Conservation (phyloP, 2,888 invertebrate genomes). For the Orchestes rusci region DNA sequence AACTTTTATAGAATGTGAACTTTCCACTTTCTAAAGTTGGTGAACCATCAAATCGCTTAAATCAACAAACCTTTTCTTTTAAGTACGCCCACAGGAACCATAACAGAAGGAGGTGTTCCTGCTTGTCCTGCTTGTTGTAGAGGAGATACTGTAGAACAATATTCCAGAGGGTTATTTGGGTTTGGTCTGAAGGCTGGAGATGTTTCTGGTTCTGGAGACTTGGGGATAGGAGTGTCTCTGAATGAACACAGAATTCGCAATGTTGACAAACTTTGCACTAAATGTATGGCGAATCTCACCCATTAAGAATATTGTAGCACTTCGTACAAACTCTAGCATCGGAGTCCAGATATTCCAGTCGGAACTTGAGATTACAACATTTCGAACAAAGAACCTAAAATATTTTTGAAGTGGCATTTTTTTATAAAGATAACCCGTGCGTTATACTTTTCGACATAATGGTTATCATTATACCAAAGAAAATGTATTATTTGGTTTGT, state of each 20-base stretch:
- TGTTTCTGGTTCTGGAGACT: slow-evolving; percentile 33
- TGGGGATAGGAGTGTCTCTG: slow-evolving; percentile 23
- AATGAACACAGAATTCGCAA: too few relatives aligned
- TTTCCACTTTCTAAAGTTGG: too few relatives aligned
- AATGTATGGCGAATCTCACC: too few relatives aligned
- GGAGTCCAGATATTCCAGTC: slow-evolving; percentile 65
- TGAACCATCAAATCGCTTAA: neutral
- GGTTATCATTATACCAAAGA: too few relatives aligned
- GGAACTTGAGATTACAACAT: slow-evolving; percentile 67
- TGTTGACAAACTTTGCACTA: too few relatives aligned
- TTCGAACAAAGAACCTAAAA: slow-evolving; percentile 67
- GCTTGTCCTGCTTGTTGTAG: slow-evolving; percentile 57
- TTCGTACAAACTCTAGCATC: slow-evolving; percentile 72
- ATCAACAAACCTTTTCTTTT: slow-evolving; percentile 54
- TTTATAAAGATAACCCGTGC: neutral
- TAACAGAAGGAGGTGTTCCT: slow-evolving; percentile 58
- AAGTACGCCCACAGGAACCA: slow-evolving; percentile 78
- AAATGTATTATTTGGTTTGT: too few relatives aligned
- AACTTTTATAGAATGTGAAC: too few relatives aligned
- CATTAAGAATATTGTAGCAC: slow-evolving; percentile 54
- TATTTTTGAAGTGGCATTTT: neutral
- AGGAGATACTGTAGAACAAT: slow-evolving; percentile 77
- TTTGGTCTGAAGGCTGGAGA: slow-evolving; percentile 51
- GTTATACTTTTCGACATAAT: too few relatives aligned
- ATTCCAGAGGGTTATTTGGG: slow-evolving; percentile 82